phyloP scores from a whole-genome alignment of 2,888 invertebrate species.

The Nebria brevicollis region DNA sequence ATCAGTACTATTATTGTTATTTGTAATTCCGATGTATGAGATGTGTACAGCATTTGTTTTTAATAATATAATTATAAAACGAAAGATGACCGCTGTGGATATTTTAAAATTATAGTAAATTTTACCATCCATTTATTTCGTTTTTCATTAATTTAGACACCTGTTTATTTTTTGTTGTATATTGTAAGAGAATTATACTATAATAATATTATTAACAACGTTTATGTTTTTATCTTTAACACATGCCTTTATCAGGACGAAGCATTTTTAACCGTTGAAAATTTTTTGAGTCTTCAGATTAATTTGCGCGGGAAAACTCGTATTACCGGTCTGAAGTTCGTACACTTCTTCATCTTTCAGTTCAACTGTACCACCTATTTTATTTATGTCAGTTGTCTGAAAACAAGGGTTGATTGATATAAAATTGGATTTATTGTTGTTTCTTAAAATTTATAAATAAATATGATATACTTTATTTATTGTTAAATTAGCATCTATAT shows the following conservation, averaged over 20 bases:
- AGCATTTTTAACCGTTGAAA: no score
- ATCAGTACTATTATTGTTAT: conserved; percentile 21
- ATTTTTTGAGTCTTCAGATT: no score
- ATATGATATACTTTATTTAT: not conserved
- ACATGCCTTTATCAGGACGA: not conserved
- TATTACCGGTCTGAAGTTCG: no score
- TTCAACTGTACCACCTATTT: not conserved
- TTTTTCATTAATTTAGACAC: conserved; percentile 35
- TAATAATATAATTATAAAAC: conserved; percentile 41
- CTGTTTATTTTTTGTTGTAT: conserved; percentile 45
- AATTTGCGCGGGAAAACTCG: no score
- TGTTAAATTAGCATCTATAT: conserved; percentile 24
- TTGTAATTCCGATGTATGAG: conserved; percentile 40
- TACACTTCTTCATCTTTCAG: no score
- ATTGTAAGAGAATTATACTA: conserved; percentile 27
- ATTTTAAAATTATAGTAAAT: conserved; percentile 32
- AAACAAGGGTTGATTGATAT: not conserved
- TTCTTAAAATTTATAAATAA: not conserved
- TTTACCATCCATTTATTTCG: conserved; percentile 34
- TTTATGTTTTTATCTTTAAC: not conserved
- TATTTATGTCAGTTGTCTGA: not conserved
- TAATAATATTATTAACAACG: conserved; percentile 9
- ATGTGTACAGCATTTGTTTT: conserved; percentile 47
- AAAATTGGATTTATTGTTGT: not conserved
- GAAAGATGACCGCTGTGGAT: conserved; percentile 34